Conservation (phyloP, 2,113 vertebrate genomes). For the Oreotrochilus melanogaster region DNA sequence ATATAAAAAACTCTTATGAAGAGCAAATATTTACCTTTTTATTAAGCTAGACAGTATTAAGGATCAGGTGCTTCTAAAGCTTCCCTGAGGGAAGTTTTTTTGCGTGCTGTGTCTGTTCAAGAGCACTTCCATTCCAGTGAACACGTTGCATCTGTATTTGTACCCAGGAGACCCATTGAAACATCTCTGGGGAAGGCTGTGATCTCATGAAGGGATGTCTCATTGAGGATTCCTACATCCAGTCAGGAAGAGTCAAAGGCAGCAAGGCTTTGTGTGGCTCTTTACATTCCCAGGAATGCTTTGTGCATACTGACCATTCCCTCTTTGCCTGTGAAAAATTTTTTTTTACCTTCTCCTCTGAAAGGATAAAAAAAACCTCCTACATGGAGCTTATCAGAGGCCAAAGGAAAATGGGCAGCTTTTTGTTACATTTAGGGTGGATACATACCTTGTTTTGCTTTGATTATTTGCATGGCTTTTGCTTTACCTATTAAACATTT, state of each 20-base stretch:
- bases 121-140: background rate
- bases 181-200: background rate
- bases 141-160: background rate
- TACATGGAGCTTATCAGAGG: background rate
- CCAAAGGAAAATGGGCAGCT: fast-evolving
- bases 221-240: background rate
- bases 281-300: background rate
- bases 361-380: background rate
- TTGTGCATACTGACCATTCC: background rate
- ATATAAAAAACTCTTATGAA: background rate
- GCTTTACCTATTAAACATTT: too few relatives aligned
- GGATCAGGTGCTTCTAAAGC: background rate
- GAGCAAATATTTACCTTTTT: background rate
- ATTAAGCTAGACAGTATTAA: background rate
- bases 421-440: background rate
- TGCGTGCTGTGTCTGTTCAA: background rate
- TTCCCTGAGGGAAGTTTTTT: background rate
- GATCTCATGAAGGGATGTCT: background rate
- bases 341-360: background rate
- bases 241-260: background rate
- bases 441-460: too few relatives aligned
- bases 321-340: background rate
- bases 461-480: too few relatives aligned
- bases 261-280: background rate
- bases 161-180: background rate